phyloP scores from a whole-genome alignment of 2,888 invertebrate genomes.

The Nymphalis urticae region DNA sequence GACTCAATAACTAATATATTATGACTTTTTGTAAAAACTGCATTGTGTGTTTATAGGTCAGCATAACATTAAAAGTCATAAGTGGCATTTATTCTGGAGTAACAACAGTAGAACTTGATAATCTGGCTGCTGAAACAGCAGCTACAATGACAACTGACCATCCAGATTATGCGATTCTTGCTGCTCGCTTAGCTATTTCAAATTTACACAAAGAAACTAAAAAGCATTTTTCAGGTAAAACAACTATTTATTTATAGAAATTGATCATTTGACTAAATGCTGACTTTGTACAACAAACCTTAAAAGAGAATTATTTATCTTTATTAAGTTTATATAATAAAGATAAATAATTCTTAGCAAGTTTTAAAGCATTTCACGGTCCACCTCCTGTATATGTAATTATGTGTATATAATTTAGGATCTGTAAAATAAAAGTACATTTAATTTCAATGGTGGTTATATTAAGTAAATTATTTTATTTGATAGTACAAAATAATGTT shows the following conservation, averaged over 20 bases:
- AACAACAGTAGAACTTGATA: conserved; percentile 97
- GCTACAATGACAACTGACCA: conserved; percentile 98
- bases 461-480: no score
- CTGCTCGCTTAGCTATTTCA: conserved; percentile 96
- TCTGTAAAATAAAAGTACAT: no score
- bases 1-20: not conserved
- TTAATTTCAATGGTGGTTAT: no score
- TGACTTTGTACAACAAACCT: not conserved
- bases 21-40: no score
- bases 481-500: no score
- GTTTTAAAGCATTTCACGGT: no score
- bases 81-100: conserved; percentile 97
- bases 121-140: conserved; percentile 98
- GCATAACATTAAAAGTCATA: conserved; percentile 95
- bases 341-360: no score
- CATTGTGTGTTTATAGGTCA: conserved; percentile 75
- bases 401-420: no score
- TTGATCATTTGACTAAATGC: not conserved
- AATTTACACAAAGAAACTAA: conserved; percentile 99
- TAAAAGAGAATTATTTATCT: no score
- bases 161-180: conserved; percentile 96
- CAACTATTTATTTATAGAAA: not conserved
- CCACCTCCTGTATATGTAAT: no score
- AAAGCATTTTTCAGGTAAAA: conserved; percentile 91
- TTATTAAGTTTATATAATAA: no score